Evolutionary conservation across 2,797 vertebrate species (phyloP).

Genomic region (Scarus forsteni): DNA sequence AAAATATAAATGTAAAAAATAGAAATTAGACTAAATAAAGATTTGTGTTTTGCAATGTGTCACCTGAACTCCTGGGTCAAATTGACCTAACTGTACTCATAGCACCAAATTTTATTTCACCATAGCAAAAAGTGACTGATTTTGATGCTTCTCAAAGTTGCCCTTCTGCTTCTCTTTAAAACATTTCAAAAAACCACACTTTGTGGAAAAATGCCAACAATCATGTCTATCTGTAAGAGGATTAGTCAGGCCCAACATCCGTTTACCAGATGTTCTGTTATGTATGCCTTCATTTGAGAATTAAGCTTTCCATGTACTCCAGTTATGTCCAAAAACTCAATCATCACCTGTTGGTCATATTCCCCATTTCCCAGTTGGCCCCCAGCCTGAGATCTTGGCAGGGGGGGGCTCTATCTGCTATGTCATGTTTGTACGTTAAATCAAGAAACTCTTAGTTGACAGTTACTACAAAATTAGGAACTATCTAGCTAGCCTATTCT

Average conservation of each 20-base stretch:
- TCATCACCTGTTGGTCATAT: slow-evolving; percentile 12
- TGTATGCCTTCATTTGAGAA: slow-evolving; percentile 41
- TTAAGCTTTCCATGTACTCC: slow-evolving; percentile 22
- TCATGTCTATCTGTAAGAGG: slow-evolving; percentile 36
- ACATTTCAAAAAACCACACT: slow-evolving; percentile 37
- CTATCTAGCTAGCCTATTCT: too few relatives aligned
- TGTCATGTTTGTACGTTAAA: not conserved
- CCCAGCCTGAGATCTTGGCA: too few relatives aligned
- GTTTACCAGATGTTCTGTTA: slow-evolving; percentile 50
- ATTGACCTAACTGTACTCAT: not conserved
- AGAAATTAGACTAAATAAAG: too few relatives aligned
- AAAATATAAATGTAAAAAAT: too few relatives aligned
- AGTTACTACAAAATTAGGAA: too few relatives aligned
- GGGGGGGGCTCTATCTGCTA: too few relatives aligned
- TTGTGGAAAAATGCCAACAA: slow-evolving; percentile 37
- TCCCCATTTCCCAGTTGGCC: not conserved
- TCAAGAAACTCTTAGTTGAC: not conserved
- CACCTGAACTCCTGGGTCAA: slow-evolving; percentile 8
- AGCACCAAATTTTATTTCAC: not conserved
- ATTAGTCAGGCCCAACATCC: slow-evolving; percentile 40
- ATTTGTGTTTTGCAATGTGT: slow-evolving; percentile 3
- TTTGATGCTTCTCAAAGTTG: not conserved
- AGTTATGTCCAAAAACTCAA: not conserved
- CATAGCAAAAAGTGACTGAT: not conserved
- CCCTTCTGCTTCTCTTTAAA: not conserved